A percentile compares a stretch with the other conserved stretches of the same genome.
Conservation (phyloP, 2,113 vertebrate species). For the Erythrolamprus reginae region DNA sequence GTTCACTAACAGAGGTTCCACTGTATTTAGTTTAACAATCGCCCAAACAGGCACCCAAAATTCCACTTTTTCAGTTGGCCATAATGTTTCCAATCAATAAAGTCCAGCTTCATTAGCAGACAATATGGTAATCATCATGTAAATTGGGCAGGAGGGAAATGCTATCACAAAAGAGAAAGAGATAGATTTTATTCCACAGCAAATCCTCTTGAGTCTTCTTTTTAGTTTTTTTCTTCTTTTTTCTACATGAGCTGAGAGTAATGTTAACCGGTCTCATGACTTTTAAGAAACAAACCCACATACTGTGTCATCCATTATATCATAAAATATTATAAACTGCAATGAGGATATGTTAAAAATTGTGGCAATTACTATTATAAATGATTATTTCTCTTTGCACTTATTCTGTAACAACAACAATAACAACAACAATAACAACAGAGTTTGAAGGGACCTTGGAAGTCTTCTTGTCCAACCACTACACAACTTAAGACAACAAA, state of each 20-base stretch:
- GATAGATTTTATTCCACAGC: background rate
- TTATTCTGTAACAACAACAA: no score
- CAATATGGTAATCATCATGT: background rate
- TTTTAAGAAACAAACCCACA: background rate
- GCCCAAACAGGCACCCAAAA: background rate
- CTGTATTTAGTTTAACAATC: background rate
- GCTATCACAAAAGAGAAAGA: background rate
- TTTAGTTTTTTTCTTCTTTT: background rate
- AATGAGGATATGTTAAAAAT: background rate
- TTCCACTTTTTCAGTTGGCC: background rate
- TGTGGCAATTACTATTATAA: background rate
- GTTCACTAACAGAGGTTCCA: no score
- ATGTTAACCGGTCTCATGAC: background rate
- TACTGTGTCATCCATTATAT: background rate
- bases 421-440: no score
- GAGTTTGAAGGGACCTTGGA: no score
- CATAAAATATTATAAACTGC: background rate
- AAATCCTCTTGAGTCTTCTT: background rate
- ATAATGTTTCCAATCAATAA: background rate
- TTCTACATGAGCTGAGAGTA: background rate
- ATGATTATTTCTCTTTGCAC: background rate
- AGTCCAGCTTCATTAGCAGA: background rate
- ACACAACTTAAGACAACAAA: no score
- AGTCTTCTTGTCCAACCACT: no score
- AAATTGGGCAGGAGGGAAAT: background rate